phyloP scores from a whole-genome alignment of 2,113 vertebrate genomes.

The Myrmecophaga tridactyla region DNA sequence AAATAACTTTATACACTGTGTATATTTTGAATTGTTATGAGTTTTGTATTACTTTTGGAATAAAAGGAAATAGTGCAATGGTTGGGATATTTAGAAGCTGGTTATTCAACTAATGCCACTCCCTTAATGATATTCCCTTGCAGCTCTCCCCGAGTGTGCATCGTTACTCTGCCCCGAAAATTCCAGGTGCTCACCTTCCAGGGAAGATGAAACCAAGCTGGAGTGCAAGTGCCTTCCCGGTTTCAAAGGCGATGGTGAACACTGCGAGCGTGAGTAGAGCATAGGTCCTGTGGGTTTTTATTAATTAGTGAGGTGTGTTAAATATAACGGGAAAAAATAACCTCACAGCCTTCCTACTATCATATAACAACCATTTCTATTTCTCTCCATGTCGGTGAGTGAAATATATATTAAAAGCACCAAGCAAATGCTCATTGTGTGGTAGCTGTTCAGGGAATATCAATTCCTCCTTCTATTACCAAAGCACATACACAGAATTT shows the following conservation, averaged over 20 bases:
- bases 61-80: not conserved
- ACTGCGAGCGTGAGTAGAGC: constrained; percentile 89
- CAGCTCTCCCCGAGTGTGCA: constrained; percentile 85
- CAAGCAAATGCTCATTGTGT: not conserved
- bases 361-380: not conserved
- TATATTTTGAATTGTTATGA: not conserved
- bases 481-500: not conserved
- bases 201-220: constrained; percentile 73
- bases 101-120: not conserved
- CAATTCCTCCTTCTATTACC: not conserved
- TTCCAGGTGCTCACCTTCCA: constrained; percentile 86
- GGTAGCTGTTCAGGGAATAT: not conserved
- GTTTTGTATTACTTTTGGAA: not conserved
- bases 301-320: not conserved
- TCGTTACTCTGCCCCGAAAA: constrained; percentile 85
- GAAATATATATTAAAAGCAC: not conserved
- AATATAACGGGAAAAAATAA: not conserved
- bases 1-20: not conserved
- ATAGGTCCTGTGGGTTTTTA: not conserved
- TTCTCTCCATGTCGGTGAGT: not conserved
- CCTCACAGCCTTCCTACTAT: not conserved
- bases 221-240: constrained; percentile 88
- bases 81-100: not conserved
- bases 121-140: not conserved
- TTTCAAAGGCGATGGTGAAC: constrained; percentile 77